Percentiles rank a stretch among this genome's conserved stretches.
Evolutionary conservation across 2,113 vertebrate genomes (phyloP).

Genomic region (Bos javanicus): DNA sequence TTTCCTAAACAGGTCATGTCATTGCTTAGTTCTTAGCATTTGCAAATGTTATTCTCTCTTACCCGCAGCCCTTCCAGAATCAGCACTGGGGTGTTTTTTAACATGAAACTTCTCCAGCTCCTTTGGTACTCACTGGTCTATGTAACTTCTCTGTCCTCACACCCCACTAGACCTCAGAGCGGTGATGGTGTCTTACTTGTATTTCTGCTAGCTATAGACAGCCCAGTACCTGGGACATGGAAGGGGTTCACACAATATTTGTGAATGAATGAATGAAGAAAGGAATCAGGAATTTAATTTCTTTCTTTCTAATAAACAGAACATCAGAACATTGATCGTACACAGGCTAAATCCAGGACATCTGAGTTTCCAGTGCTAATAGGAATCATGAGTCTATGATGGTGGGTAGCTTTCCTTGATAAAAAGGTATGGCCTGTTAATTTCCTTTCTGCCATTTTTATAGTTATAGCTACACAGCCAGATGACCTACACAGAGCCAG

Average conservation of each 20-base stretch:
- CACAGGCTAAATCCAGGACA: neutral
- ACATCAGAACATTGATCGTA: neutral
- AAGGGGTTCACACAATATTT: neutral
- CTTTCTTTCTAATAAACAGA: neutral
- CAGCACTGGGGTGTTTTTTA: neutral
- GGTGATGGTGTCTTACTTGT: neutral
- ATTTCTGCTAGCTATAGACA: neutral
- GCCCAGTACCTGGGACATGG: neutral
- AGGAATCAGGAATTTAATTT: neutral
- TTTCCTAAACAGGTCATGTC: neutral
- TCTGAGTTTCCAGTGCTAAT: neutral
- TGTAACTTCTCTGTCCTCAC: neutral
- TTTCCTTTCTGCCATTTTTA: constrained; percentile 48
- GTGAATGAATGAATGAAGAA: neutral
- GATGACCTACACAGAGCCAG: constrained; percentile 51
- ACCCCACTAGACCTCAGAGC: neutral
- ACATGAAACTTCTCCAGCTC: neutral
- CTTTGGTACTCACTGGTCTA: neutral
- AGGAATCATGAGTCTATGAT: neutral
- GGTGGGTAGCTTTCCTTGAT: neutral
- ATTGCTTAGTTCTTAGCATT: neutral
- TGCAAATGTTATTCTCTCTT: neutral
- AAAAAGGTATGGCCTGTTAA: constrained; percentile 20
- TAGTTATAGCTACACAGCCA: constrained; percentile 7
- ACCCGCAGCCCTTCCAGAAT: neutral